Evolutionary conservation across 2,113 vertebrate species (phyloP).

Genomic region (Tiliqua scincoides): DNA sequence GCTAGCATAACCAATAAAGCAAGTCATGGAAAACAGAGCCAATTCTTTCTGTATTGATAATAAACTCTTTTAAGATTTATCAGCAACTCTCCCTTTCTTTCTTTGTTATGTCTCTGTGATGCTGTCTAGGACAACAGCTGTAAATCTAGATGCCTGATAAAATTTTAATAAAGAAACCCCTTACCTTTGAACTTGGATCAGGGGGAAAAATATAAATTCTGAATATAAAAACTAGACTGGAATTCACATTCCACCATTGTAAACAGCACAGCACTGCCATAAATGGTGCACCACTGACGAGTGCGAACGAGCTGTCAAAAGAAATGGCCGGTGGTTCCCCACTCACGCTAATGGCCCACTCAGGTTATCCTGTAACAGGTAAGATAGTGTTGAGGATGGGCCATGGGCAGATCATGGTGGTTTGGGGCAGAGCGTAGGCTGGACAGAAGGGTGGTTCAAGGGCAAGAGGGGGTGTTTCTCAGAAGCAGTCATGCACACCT

Average conservation of each 20-base stretch:
- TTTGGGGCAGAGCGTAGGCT: too few species aligned
- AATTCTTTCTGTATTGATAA: constrained; percentile 78
- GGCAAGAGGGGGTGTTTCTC: not conserved
- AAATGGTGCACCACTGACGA: too few species aligned
- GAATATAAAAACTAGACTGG: not conserved
- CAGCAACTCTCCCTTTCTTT: constrained; percentile 59
- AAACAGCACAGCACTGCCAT: too few species aligned
- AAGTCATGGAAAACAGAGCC: constrained; percentile 72
- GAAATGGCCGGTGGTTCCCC: too few species aligned
- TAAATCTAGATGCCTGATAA: constrained; percentile 77
- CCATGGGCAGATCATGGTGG: too few species aligned
- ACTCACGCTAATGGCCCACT: too few species aligned
- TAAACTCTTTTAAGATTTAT: constrained; percentile 78
- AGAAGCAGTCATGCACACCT: not conserved
- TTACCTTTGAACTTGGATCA: constrained; percentile 74
- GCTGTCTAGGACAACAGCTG: constrained; percentile 72
- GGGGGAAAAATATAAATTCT: not conserved
- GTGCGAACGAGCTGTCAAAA: too few species aligned
- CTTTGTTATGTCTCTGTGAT: constrained; percentile 62
- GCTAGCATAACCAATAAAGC: constrained; percentile 69
- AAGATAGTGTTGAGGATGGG: too few species aligned
- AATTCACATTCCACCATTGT: constrained; percentile 4
- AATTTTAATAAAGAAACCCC: constrained; percentile 78
- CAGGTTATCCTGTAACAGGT: too few species aligned
- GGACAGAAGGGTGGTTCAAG: constrained; percentile 23